Conservation (phyloP, 1,140 invertebrate species). For the Linepithema humile region DNA sequence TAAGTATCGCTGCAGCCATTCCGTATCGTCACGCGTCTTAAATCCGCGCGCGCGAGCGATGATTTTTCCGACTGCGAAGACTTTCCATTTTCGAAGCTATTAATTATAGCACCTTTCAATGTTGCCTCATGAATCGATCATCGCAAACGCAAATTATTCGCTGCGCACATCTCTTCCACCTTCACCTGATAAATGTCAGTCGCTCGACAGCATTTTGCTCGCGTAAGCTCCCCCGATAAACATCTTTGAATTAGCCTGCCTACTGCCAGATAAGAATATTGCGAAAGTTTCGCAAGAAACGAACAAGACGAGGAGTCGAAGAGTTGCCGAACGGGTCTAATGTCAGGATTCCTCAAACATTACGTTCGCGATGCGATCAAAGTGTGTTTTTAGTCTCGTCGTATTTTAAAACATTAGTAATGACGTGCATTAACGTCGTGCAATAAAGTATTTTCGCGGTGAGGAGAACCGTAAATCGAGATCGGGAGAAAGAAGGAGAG, state of each 20-base stretch:
- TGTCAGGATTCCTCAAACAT: slow-evolving; percentile 37
- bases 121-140: slow-evolving; percentile 33
- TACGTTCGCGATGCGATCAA: background rate
- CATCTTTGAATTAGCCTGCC: slow-evolving; percentile 58
- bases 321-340: slow-evolving; percentile 11
- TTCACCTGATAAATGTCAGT: slow-evolving; percentile 67
- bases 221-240: slow-evolving; percentile 54
- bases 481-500: background rate
- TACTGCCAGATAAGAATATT: slow-evolving; percentile 47
- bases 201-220: slow-evolving; percentile 46
- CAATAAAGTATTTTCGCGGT: background rate
- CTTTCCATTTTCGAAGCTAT: slow-evolving; percentile 47
- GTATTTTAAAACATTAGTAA: background rate
- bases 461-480: background rate
- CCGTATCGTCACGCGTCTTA: background rate
- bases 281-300: slow-evolving; percentile 35
- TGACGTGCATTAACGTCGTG: background rate
- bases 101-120: slow-evolving; percentile 66
- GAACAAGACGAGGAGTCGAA: slow-evolving; percentile 7
- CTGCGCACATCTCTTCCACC: slow-evolving; percentile 41
- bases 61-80: slow-evolving; percentile 7
- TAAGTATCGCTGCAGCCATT: slow-evolving; percentile 84
- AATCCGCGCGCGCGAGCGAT: slow-evolving; percentile 17
- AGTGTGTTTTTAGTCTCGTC: background rate
- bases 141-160: slow-evolving; percentile 35